These are phyloP conservation scores for Urophycis tenuis DNA, from an alignment of 2,797 vertebrate genomes.

Conservation along the genomic window DNA sequence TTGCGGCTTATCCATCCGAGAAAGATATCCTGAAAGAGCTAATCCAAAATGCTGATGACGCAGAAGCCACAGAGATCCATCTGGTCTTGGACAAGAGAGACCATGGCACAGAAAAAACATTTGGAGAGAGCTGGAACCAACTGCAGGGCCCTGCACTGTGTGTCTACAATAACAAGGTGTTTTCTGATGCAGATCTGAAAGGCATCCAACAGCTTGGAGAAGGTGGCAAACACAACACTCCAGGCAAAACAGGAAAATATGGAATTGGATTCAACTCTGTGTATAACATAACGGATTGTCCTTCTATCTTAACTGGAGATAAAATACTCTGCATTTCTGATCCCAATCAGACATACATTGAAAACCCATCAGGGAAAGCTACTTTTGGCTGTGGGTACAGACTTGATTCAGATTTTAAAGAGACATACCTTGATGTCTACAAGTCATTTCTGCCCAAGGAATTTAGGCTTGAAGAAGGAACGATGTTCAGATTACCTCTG, in stretches of 20 bases:
- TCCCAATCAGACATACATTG: conserved; percentile 69
- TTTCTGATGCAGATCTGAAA: conserved; percentile 69
- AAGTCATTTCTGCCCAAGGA: conserved; percentile 71
- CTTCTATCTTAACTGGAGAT: conserved; percentile 76
- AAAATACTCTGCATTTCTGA: conserved; percentile 75
- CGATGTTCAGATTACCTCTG: conserved; percentile 79
- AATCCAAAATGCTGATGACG: conserved; percentile 82
- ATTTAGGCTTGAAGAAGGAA: conserved; percentile 71
- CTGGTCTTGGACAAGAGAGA: conserved; percentile 77
- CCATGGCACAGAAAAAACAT: conserved; percentile 60
- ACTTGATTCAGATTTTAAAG: conserved; percentile 64
- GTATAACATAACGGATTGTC: conserved; percentile 82
- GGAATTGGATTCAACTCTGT: conserved; percentile 81
- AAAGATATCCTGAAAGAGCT: conserved; percentile 78
- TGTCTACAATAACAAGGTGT: conserved; percentile 77
- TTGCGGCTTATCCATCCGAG: conserved; percentile 69
- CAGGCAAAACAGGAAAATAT: conserved; percentile 75
- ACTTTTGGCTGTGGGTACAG: conserved; percentile 66
- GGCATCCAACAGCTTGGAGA: conserved; percentile 79
- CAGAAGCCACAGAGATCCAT: conserved; percentile 74
- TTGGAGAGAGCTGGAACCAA: conserved; percentile 70
- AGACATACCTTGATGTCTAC: conserved; percentile 72
- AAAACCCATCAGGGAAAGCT: conserved; percentile 48
- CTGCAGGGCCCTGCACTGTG: conserved; percentile 81
- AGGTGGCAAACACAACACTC: conserved; percentile 68